phyloP scores from a whole-genome alignment of 1,140 invertebrate genomes.

The Palaemon carinicauda region DNA sequence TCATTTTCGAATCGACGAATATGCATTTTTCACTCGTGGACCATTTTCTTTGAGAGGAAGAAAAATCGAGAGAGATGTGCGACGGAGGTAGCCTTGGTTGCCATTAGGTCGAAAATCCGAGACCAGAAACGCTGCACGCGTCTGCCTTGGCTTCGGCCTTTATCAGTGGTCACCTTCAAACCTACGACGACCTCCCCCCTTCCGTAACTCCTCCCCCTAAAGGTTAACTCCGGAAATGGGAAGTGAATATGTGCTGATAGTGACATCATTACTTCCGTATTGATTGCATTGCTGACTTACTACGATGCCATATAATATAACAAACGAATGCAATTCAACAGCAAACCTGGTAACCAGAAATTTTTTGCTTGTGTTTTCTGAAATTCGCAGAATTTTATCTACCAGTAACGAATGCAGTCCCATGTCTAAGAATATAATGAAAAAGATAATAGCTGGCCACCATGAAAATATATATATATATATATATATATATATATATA shows the following conservation, averaged over 20 bases:
- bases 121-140: slow-evolving; percentile 24
- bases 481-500: no score
- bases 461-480: no score
- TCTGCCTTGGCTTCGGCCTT: slow-evolving; percentile 51
- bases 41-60: background rate
- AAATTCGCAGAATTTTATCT: no score
- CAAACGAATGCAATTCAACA: no score
- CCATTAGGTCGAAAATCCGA: slow-evolving; percentile 39
- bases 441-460: no score
- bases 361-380: no score
- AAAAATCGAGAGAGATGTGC: background rate
- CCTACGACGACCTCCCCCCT: slow-evolving; percentile 34
- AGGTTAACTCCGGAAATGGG: slow-evolving; percentile 46
- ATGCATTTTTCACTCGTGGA: background rate
- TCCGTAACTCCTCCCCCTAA: no score
- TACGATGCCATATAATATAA: background rate
- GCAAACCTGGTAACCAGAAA: no score
- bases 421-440: no score
- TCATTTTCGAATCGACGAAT: no score
- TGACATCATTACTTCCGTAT: slow-evolving; percentile 37
- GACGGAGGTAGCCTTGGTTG: slow-evolving; percentile 12
- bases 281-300: background rate
- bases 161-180: slow-evolving; percentile 52
- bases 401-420: no score
- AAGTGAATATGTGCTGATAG: slow-evolving; percentile 41